Percentiles rank a stretch among this genome's conserved stretches.
Conservation (phyloP, 2,797 vertebrate genomes). For the Buceros bicornis region DNA sequence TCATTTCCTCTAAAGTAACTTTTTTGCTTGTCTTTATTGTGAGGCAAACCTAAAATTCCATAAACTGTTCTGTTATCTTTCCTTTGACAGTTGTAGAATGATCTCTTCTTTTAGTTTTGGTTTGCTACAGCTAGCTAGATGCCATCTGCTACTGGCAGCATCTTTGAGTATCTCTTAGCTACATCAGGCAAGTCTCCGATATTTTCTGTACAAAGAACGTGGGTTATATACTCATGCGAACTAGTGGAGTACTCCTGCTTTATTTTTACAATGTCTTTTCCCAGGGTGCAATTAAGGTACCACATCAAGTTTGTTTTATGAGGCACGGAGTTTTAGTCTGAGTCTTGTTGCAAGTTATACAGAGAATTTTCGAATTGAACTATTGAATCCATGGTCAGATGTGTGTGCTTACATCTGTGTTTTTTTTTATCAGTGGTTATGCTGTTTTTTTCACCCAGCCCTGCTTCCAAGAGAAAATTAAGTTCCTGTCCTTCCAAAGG, state of each 20-base stretch:
- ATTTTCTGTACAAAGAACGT: not conserved
- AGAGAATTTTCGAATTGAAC: not conserved
- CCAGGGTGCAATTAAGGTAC: not conserved
- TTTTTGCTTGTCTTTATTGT: not conserved
- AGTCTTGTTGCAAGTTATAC: not conserved
- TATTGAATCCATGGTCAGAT: not conserved
- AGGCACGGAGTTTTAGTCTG: not conserved
- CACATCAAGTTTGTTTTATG: not conserved
- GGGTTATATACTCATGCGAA: not conserved
- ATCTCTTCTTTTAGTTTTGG: not conserved
- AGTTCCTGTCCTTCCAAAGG: conserved; percentile 5
- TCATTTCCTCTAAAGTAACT: not conserved
- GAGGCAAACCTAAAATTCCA: not conserved
- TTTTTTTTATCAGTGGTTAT: not conserved
- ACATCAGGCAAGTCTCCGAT: not conserved
- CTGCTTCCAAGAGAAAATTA: not conserved
- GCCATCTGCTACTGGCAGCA: not conserved
- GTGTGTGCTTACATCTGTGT: not conserved
- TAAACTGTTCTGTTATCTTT: not conserved
- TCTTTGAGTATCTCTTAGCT: not conserved
- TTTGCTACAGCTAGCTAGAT: not conserved
- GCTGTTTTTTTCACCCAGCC: not conserved
- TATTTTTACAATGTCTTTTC: conserved; percentile 5
- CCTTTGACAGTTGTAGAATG: not conserved
- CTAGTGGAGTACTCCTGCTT: not conserved